phyloP scores from a whole-genome alignment of 2,888 invertebrate genomes.

The Aphelenchoides bicaudatus region DNA sequence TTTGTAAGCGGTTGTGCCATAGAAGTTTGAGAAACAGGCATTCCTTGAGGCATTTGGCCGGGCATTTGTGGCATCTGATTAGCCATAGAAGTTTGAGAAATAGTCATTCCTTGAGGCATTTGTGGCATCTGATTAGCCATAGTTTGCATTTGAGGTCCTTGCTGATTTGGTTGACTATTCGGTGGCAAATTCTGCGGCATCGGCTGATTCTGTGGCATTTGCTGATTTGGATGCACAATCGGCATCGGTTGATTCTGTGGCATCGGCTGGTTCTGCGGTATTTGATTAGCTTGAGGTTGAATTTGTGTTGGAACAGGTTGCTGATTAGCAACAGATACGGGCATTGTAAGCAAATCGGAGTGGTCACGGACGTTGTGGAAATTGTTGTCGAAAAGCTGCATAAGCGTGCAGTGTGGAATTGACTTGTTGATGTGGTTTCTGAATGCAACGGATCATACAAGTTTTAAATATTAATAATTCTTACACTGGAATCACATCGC shows the following conservation, averaged over 20 bases:
- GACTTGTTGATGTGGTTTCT: conserved; percentile 1
- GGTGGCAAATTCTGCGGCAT: neutral
- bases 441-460: no score
- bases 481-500: no score
- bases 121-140: no score
- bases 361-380: neutral
- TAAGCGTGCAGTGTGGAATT: conserved; percentile 10
- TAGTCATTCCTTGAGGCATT: no score
- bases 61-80: no score
- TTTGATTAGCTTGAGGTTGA: conserved; percentile 2
- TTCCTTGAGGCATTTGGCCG: no score
- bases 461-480: no score
- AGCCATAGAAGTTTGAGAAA: no score
- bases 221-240: neutral
- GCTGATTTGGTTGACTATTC: neutral
- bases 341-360: neutral
- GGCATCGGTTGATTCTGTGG: neutral
- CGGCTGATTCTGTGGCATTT: no score
- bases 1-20: no score
- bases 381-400: neutral
- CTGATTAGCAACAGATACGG: neutral
- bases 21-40: no score
- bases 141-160: no score
- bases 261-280: neutral
- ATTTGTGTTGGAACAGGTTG: neutral